These are phyloP conservation scores for Spizella passerina DNA, from an alignment of 2,797 vertebrate species.

Conservation along the genomic window DNA sequence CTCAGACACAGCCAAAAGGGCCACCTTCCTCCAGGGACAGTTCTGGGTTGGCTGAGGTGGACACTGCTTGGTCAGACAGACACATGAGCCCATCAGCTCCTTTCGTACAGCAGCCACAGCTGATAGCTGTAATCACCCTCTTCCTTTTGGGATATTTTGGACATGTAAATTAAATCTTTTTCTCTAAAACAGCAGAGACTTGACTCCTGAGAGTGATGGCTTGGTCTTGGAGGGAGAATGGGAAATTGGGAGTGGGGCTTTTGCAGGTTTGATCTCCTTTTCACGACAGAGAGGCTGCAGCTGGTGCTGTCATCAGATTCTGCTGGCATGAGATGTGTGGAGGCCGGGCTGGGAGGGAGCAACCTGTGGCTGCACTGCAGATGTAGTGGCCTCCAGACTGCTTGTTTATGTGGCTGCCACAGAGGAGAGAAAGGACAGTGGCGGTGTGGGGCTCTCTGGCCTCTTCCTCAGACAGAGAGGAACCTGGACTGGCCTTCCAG, in stretches of 20 bases:
- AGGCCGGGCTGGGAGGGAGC: neutral
- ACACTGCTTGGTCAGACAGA: neutral
- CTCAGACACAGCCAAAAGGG: neutral
- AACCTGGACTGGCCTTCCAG: neutral
- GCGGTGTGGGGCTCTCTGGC: neutral
- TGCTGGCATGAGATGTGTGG: neutral
- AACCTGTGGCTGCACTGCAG: neutral
- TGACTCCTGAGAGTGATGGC: neutral
- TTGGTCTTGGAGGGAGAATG: neutral
- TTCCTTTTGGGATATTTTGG: neutral
- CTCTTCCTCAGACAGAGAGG: neutral
- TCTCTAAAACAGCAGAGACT: neutral
- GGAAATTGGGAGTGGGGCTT: neutral
- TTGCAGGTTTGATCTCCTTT: neutral
- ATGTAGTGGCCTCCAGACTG: neutral
- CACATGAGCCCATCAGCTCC: rapidly evolving
- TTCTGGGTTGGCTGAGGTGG: neutral
- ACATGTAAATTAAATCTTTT: neutral
- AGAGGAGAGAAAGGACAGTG: neutral
- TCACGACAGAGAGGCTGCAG: neutral
- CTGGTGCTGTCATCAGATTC: neutral
- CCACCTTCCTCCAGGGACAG: neutral
- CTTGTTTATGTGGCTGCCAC: neutral
- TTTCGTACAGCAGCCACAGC: neutral
- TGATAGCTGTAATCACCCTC: neutral